Percentiles rank a stretch among this genome's conserved stretches.
Conservation (phyloP, 2,113 vertebrate species). For the Atractosteus spatula region DNA sequence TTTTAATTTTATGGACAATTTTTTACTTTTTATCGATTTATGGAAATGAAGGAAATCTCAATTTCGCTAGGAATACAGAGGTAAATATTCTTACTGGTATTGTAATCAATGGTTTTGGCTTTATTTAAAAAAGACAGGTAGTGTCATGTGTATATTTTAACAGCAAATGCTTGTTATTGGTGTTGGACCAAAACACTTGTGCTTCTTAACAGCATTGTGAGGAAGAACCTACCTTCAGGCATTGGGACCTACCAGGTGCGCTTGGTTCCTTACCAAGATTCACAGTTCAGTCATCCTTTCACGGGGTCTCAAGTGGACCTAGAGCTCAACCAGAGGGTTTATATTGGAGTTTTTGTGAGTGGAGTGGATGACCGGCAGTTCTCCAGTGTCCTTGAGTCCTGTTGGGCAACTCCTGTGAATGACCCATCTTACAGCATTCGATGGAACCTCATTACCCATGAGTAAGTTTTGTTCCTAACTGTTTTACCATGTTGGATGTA, state of each 20-base stretch:
- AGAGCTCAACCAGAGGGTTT: slow-evolving; percentile 42
- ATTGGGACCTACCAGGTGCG: slow-evolving; percentile 40
- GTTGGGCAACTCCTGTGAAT: slow-evolving; percentile 59
- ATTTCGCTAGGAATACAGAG: too few relatives aligned
- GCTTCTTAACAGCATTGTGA: slow-evolving; percentile 39
- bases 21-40: too few relatives aligned
- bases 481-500: background rate
- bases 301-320: slow-evolving; percentile 22
- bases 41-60: too few relatives aligned
- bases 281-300: slow-evolving; percentile 39
- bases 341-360: slow-evolving; percentile 41
- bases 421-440: slow-evolving; percentile 22
- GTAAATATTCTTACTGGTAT: too few relatives aligned
- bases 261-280: slow-evolving; percentile 50
- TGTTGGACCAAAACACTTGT: too few relatives aligned
- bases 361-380: slow-evolving; percentile 52
- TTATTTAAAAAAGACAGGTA: too few relatives aligned
- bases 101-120: too few relatives aligned
- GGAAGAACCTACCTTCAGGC: slow-evolving; percentile 39
- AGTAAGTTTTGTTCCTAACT: slow-evolving; percentile 37
- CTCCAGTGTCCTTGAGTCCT: slow-evolving; percentile 46
- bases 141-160: too few relatives aligned
- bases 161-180: too few relatives aligned
- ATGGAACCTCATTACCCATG: slow-evolving; percentile 53
- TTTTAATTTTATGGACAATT: too few relatives aligned